Evolutionary conservation across 2,113 vertebrate genomes (phyloP), one percentile per base, ranked within the genome.

Genomic region (Saguinus imperator): DNA sequence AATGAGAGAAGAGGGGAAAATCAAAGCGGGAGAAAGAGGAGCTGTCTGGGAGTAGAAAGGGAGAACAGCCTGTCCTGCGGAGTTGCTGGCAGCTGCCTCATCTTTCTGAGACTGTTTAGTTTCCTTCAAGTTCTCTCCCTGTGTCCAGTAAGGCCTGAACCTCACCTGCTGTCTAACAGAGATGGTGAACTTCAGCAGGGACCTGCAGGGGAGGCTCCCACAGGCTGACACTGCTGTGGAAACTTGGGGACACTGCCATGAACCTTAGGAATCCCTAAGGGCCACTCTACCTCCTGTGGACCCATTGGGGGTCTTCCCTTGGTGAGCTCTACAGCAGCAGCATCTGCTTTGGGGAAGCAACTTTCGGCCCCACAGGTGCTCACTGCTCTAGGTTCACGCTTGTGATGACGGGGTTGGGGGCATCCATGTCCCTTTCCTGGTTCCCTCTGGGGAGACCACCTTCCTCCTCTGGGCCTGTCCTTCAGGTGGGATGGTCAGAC

Each of bases 351-450:
- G 14, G 10, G 57, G 27, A 45, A 82, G 37, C 0, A 10, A 40
- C 32, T 48, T 52, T n/a, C 0, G 0, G 5, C 16, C 5, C 72
- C 27, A 64, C 11, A 0, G 13, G 20, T 3, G 35, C 13, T 58
- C 20, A 48, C 43, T 18, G 55, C 43, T 61, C 12, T 11, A 20
- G 0, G 1, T 48, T 16, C 20, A 52, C 35, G 21, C 70, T 5
- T 11, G 23, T 35, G 5, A 64, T 5, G 25, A 68, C 0, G 0
- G n/a, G 10, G 5, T 64, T 64, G 1, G 27, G 61, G 10, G 1
- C 21, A 1, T 21, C 25, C 16, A 21, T 0, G 0, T 2, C 29
- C 73, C 32, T 45, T 52, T 27, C 17, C 64, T n/a, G 64, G 8
- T 6, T 10, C 27, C 43, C 17, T 23, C 29, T 18, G 3, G 35